These are phyloP conservation scores for Platorchestia sp. DNA, from an alignment of 1,140 invertebrate genomes.

Conservation along the genomic window DNA sequence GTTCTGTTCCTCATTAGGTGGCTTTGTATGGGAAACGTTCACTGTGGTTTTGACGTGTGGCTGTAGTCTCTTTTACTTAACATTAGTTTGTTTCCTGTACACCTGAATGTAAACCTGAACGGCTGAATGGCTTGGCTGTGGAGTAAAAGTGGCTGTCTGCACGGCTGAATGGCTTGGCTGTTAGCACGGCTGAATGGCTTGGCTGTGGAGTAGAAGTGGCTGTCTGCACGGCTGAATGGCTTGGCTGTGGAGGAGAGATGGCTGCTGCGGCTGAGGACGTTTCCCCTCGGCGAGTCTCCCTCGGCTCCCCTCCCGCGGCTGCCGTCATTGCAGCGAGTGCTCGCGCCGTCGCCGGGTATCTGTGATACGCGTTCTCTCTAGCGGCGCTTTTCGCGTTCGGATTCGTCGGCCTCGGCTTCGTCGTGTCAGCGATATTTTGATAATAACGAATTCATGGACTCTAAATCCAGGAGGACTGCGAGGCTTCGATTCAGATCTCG, in stretches of 20 bases:
- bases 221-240: neutral
- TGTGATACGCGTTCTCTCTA: neutral
- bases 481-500: neutral
- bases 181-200: too few species aligned
- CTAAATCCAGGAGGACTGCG: neutral
- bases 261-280: conserved; percentile 16
- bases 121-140: too few species aligned
- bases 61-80: neutral
- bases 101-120: too few species aligned
- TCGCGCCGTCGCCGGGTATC: neutral
- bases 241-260: neutral
- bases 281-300: conserved; percentile 19
- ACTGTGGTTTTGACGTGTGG: neutral
- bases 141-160: too few species aligned
- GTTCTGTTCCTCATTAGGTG: too few species aligned
- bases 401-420: neutral
- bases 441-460: neutral
- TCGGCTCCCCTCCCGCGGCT: neutral
- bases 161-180: too few species aligned
- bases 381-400: conserved; percentile 2
- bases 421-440: neutral
- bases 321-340: conserved; percentile 40
- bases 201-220: too few species aligned
- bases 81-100: too few species aligned
- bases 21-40: neutral